These are phyloP conservation scores for Nothocercus nigrocapillus DNA, from an alignment of 2,113 vertebrate species.

Conservation along the genomic window DNA sequence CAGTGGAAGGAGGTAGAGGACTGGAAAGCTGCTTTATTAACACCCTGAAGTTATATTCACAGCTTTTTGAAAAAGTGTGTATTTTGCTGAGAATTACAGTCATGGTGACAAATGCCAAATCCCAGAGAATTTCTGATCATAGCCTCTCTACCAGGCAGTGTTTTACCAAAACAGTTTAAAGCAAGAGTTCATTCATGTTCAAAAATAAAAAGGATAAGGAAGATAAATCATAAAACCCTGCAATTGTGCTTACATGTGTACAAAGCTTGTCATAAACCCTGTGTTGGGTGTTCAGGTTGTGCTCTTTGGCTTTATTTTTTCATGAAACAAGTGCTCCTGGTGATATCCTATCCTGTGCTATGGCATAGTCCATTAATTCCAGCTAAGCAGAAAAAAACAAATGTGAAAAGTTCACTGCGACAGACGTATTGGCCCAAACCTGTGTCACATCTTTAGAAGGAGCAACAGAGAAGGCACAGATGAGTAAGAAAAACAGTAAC, in stretches of 20 bases:
- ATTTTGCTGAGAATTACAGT: slow-evolving; percentile 68
- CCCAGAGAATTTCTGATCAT: slow-evolving; percentile 59
- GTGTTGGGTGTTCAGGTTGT: slow-evolving; percentile 1
- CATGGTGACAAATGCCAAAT: slow-evolving; percentile 28
- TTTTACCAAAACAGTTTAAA: slow-evolving; percentile 61
- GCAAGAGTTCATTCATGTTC: slow-evolving; percentile 41
- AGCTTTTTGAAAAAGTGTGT: slow-evolving; percentile 68
- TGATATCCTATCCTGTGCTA: not conserved
- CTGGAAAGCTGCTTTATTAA: slow-evolving; percentile 76
- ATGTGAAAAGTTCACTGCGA: not conserved
- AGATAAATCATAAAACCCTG: slow-evolving; percentile 3
- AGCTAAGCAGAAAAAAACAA: not conserved
- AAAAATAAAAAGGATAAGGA: slow-evolving; percentile 50
- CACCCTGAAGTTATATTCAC: slow-evolving; percentile 67
- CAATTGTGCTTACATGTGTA: slow-evolving; percentile 22
- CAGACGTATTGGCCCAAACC: not conserved
- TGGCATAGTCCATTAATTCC: not conserved
- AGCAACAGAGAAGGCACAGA: not conserved
- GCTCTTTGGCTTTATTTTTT: slow-evolving; percentile 36
- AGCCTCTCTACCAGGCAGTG: slow-evolving; percentile 26
- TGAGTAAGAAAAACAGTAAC: not conserved
- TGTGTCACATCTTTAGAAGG: not conserved
- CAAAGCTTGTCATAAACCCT: slow-evolving; percentile 47
- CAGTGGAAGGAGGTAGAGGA: slow-evolving; percentile 50
- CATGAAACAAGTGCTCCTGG: not conserved